phyloP scores from a whole-genome alignment of 2,797 vertebrate species.

The Dipus sagitta region DNA sequence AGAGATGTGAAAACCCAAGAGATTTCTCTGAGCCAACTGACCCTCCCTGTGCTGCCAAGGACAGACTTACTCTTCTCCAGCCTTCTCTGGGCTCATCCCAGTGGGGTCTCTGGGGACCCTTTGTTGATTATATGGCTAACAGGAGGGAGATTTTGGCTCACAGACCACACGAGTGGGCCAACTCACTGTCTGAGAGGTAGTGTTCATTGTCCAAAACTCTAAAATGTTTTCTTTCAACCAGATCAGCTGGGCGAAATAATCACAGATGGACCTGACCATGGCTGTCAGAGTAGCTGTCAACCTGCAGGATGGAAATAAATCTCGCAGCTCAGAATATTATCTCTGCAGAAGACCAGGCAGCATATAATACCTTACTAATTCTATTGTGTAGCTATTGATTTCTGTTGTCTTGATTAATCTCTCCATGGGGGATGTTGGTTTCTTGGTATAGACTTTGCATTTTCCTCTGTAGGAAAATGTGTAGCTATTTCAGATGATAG shows the following conservation, averaged over 20 bases:
- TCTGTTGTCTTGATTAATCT: slow-evolving; percentile 24
- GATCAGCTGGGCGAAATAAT: slow-evolving; percentile 43
- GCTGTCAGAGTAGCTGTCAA: neutral
- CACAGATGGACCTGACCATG: slow-evolving; percentile 28
- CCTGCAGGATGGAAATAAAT: neutral
- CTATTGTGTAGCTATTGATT: neutral
- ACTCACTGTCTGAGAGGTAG: slow-evolving; percentile 18
- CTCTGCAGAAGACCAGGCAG: neutral
- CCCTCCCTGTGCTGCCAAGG: neutral
- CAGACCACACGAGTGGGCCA: slow-evolving; percentile 20
- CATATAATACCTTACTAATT: neutral
- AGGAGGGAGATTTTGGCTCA: slow-evolving; percentile 54
- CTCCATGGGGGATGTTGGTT: neutral
- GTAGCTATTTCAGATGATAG: neutral
- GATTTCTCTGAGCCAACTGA: neutral
- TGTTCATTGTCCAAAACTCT: slow-evolving; percentile 47
- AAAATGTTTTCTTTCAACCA: slow-evolving; percentile 51
- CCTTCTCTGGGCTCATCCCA: slow-evolving; percentile 27
- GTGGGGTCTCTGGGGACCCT: neutral
- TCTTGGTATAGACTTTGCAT: slow-evolving; percentile 9
- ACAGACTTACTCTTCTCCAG: slow-evolving; percentile 3
- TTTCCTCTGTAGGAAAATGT: slow-evolving; percentile 40
- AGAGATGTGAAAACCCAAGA: neutral
- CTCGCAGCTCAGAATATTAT: neutral
- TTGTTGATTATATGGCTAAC: slow-evolving; percentile 56